Conservation (phyloP, 2,797 vertebrate genomes). For the Cryptoprocta ferox region DNA sequence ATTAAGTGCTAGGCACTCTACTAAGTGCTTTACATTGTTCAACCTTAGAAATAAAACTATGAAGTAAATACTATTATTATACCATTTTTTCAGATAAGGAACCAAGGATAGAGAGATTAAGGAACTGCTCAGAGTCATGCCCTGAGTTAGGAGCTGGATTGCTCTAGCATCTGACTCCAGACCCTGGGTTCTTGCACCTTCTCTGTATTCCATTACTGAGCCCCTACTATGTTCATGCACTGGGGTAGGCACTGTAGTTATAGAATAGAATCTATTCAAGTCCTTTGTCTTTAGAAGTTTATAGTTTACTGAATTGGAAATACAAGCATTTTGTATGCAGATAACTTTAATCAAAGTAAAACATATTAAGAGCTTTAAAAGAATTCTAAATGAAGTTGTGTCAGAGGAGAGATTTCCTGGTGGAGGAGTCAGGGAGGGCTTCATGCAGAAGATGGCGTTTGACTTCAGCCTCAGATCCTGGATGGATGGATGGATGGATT, state of each 20-base stretch:
- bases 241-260: neutral
- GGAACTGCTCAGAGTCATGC: neutral
- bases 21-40: neutral
- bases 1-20: neutral
- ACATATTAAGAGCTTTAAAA: neutral
- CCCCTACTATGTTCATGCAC: neutral
- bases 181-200: neutral
- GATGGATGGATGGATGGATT: neutral
- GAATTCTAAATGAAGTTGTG: neutral
- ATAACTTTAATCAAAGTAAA: neutral
- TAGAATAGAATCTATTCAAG: neutral
- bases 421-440: neutral
- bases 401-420: neutral
- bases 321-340: neutral
- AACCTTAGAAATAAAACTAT: neutral
- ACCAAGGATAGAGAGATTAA: neutral
- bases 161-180: neutral
- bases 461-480: neutral
- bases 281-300: neutral
- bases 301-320: neutral
- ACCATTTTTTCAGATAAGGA: neutral
- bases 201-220: neutral
- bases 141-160: neutral
- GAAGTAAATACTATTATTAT: neutral
- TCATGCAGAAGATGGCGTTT: neutral